phyloP scores from a whole-genome alignment of 2,113 vertebrate genomes.

The Aegithalos caudatus region DNA sequence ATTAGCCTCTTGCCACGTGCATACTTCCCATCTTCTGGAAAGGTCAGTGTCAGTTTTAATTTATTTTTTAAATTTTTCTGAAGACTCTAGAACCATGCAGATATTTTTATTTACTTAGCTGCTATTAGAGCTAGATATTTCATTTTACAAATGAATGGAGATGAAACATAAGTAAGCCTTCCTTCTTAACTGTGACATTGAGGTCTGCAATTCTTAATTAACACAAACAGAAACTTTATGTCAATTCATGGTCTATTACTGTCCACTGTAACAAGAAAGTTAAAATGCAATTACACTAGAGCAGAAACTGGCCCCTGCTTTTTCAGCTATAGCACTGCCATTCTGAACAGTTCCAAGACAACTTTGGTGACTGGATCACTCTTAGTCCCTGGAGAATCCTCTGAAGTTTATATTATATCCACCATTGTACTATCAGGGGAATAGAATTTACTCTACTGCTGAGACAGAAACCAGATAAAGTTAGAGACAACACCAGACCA shows the following conservation, averaged over 20 bases:
- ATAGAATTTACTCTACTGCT: constrained; percentile 62
- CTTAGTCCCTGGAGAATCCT: constrained; percentile 62
- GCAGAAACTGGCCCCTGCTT: constrained; percentile 20
- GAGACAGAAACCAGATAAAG: constrained; percentile 61
- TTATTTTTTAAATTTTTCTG: neutral
- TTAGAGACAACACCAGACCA: constrained; percentile 59
- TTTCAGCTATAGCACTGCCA: constrained; percentile 35
- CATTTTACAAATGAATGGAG: constrained; percentile 44
- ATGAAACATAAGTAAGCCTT: constrained; percentile 1
- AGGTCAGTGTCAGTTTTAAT: constrained; percentile 57
- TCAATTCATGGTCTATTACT: neutral
- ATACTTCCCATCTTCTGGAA: constrained; percentile 74
- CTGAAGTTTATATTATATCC: constrained; percentile 42
- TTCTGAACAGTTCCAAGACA: constrained; percentile 55
- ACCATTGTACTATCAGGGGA: constrained; percentile 46
- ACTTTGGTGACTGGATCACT: constrained; percentile 55
- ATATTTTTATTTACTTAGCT: constrained; percentile 58
- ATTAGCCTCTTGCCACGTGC: constrained; percentile 78
- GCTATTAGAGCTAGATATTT: constrained; percentile 52
- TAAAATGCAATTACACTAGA: constrained; percentile 30
- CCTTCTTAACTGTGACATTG: constrained; percentile 13
- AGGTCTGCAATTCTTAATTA: neutral
- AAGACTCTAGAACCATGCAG: constrained; percentile 68
- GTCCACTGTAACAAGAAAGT: constrained; percentile 26
- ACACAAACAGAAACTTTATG: constrained; percentile 5